A percentile compares a stretch with the other conserved stretches of the same genome.
phyloP scores from a whole-genome alignment of 1,140 invertebrate genomes.

The Ditylenchus dipsaci region DNA sequence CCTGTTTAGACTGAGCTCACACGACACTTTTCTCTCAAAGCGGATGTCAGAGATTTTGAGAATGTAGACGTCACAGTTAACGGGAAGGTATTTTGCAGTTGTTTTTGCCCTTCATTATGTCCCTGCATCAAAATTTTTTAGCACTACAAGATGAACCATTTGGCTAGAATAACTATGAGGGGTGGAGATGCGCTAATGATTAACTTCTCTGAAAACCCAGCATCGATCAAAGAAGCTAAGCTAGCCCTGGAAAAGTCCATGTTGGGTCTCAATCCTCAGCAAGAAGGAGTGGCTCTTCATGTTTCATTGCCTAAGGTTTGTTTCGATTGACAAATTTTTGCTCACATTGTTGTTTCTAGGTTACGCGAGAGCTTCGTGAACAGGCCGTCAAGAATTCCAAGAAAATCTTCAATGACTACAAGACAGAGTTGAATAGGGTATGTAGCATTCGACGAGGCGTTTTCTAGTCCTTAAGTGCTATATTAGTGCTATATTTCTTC shows the following conservation, averaged over 20 bases:
- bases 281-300: conserved; percentile 46
- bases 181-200: conserved; percentile 47
- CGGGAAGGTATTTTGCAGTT: conserved; percentile 33
- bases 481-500: neutral
- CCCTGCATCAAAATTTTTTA: conserved; percentile 20
- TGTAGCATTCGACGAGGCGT: neutral
- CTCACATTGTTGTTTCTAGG: too few species aligned
- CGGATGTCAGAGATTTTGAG: conserved; percentile 44
- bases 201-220: conserved; percentile 50
- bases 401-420: conserved; percentile 44
- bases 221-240: conserved; percentile 43
- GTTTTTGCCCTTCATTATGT: neutral
- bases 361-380: conserved; percentile 42
- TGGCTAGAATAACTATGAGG: conserved; percentile 44
- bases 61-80: conserved; percentile 44
- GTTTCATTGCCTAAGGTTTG: conserved; percentile 36
- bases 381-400: conserved; percentile 35
- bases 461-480: neutral
- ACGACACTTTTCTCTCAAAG: conserved; percentile 45
- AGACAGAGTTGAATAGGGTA: conserved; percentile 37
- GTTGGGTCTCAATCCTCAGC: conserved; percentile 48
- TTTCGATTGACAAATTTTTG: neutral
- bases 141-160: conserved; percentile 40
- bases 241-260: conserved; percentile 38
- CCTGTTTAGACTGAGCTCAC: too few species aligned